Evolutionary conservation across 2,888 invertebrate genomes (phyloP), one percentile per base, ranked within the genome.

Genomic region (Ctenicera cuprea): DNA sequence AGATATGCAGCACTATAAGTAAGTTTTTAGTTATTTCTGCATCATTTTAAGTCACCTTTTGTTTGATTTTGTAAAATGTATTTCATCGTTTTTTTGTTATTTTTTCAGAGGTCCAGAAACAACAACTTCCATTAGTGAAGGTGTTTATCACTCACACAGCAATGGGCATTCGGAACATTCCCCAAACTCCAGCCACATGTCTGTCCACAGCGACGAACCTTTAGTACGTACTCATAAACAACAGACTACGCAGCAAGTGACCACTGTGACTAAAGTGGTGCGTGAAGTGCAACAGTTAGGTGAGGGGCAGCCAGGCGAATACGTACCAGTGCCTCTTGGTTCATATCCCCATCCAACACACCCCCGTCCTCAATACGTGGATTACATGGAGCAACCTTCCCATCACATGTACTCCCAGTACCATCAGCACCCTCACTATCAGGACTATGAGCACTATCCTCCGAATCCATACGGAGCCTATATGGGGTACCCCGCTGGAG

Each of bases 201-300:
- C 88, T 62, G 87, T 88, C 73, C 88, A 89, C 79, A 88, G 88
- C 82, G 88, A 88, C 75, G 89, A 89, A 77, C 88, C 88, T 70
- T 84, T 88, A 85, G 90, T 92, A 80, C 89, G 92, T 76, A 90
- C 91, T 73, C 91, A 91, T 83, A 92, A 92, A 83, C 91, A 92
- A 83, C 92, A 92, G 83, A 91, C 91, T 69, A 91, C 91, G 59
- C 92, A 92, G 85, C 88, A 93, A 90, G 92, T 93, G 82, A 92
- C 92, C 72, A 92, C 92, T 37, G 91, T 92, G 76, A 92, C 92
- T 70, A 92, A 93, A 87, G 91, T 92, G 57, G 91, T 92, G 52
- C 89, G 91, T 76, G 92, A 92, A 85, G 91, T 91, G 61, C 88
- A 88, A 78, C 90, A 90, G 79, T 87, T 90, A 80, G 90, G 89